Conservation (phyloP, 2,797 vertebrate genomes). For the Bradypus variegatus region DNA sequence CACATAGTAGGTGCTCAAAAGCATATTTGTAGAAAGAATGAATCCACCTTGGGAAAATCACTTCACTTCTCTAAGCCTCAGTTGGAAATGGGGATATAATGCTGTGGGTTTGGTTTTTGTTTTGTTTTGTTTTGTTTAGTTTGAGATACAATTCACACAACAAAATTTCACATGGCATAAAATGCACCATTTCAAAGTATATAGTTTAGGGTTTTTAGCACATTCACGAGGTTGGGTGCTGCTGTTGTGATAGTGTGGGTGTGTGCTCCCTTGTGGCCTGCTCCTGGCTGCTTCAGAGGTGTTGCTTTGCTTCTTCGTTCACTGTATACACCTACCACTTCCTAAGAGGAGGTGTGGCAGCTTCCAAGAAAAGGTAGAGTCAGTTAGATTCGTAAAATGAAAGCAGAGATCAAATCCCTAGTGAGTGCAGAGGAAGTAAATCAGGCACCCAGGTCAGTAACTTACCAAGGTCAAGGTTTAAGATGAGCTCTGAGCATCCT, state of each 20-base stretch:
- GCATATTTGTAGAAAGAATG: not conserved
- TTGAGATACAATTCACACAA: not conserved
- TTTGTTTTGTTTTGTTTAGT: not conserved
- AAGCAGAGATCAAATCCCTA: not conserved
- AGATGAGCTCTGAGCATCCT: constrained; percentile 4
- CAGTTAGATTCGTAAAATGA: not conserved
- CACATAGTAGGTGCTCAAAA: not conserved
- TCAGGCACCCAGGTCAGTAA: not conserved
- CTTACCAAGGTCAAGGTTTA: not conserved
- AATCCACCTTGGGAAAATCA: not conserved
- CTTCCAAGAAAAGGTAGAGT: not conserved
- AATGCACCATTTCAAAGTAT: not conserved
- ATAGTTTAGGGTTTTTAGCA: too few species aligned
- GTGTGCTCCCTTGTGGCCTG: fast-evolving
- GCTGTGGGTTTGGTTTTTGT: too few species aligned
- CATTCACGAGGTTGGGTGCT: not conserved
- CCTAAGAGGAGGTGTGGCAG: not conserved
- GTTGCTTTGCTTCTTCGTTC: not conserved
- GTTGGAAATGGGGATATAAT: not conserved
- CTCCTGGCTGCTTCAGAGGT: fast-evolving
- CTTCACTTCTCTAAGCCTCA: not conserved
- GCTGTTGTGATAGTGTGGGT: fast-evolving
- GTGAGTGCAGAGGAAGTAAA: not conserved
- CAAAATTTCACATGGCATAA: not conserved
- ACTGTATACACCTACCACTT: not conserved